phyloP scores from a whole-genome alignment of 2,888 invertebrate species.

The Microctonus brassicae region DNA sequence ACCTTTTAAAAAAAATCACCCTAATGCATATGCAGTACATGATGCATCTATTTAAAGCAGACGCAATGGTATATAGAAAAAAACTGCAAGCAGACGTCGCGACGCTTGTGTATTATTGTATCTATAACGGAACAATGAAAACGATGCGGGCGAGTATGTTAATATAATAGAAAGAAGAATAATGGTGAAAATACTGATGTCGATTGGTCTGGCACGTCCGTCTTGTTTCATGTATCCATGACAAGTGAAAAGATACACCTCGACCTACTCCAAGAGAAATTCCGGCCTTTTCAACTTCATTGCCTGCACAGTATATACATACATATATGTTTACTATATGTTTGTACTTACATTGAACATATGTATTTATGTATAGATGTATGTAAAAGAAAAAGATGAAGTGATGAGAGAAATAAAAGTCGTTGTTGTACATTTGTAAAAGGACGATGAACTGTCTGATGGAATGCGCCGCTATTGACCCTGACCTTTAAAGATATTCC shows the following conservation, averaged over 20 bases:
- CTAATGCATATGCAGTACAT: no score
- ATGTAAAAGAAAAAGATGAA: background rate
- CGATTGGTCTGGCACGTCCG: background rate
- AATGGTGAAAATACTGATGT: background rate
- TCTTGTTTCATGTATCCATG: background rate
- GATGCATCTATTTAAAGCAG: background rate
- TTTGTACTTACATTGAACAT: no score
- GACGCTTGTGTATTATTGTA: background rate
- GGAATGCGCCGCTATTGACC: conserved; percentile 24
- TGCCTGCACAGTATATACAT: background rate
- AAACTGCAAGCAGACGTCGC: background rate
- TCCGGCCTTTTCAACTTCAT: conserved; percentile 8
- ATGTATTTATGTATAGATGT: background rate
- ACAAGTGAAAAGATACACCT: conserved; percentile 1
- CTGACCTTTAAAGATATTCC: conserved; percentile 15
- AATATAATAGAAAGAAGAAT: background rate
- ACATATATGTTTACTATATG: no score
- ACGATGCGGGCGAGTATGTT: background rate
- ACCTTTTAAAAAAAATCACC: no score
- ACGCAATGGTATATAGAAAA: background rate
- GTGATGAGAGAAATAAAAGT: conserved; percentile 9
- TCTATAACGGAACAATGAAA: conserved; percentile 10
- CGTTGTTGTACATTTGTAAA: background rate
- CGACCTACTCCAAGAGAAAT: conserved; percentile 33
- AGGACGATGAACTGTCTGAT: conserved; percentile 27